Base-by-base conservation (phyloP, 2,888 invertebrate genomes). In the Cactoblastis cactorum region DNA sequence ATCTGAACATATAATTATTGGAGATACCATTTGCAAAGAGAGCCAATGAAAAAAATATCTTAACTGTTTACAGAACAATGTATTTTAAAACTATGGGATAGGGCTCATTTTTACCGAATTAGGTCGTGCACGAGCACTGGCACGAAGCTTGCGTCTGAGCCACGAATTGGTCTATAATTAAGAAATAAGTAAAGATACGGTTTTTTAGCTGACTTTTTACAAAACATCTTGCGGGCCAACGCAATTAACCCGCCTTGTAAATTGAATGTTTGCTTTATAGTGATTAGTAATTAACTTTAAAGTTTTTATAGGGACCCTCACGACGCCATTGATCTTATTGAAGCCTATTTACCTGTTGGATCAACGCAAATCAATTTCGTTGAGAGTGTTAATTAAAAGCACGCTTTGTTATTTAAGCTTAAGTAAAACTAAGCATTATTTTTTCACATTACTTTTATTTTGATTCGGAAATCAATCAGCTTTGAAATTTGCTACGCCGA, bases 211-310 rank as follows among this genome's bases (percentile, higher is more conserved):
- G 75, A 77, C 75, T 86, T 86, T 87, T 87, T 89, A 84, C 83
- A 77, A 80, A 82, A 77, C 79, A 66, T 80, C 77, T 80, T 80
- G 76, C 78, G 74, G 77, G 75, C 76, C 78, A 76, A 68, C 72
- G 85, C 88, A 87, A 89, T 89, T 88, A 89, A 83, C 83, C 86
- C 77, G 85, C 82, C 87, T 85, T 80, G 84, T 86, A 88, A 88
- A 89, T 89, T 88, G 88, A 88, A 89, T 89, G 87, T 89, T 89
- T 88, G 87, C 87, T 87, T 86, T 86, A 84, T 82, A 84, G 85
- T 84, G 85, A 88, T 87, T 86, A 85, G 88, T 83, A 87, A 88
- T 88, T 87, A 87, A 85, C 77, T 80, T 79, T 68, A 69, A 71
- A 75, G 80, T 37, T 86, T 85, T 86, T 82, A 74, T 80, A 72